Evolutionary conservation across 2,113 vertebrate genomes (phyloP).

Genomic region (Neolamprologus variostigma): DNA sequence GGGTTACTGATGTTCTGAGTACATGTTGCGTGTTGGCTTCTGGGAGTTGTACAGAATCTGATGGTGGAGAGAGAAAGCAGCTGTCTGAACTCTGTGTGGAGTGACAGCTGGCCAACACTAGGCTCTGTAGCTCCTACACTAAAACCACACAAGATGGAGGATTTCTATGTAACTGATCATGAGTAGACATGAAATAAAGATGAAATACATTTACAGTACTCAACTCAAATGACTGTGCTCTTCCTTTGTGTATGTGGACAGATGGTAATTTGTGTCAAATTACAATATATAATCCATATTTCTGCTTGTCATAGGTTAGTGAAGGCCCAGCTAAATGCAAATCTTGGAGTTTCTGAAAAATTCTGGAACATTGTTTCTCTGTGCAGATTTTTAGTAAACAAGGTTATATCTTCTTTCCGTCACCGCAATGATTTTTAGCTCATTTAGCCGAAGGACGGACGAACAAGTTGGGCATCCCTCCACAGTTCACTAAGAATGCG

Average conservation of each 20-base stretch:
- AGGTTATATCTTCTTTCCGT: not conserved
- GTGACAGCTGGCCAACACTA: conserved; percentile 17
- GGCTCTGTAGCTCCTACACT: conserved; percentile 45
- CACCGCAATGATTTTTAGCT: not conserved
- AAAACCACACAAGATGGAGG: conserved; percentile 54
- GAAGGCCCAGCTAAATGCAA: not conserved
- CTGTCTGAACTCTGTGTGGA: conserved; percentile 26
- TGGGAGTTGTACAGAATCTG: conserved; percentile 11
- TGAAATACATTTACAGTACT: conserved; percentile 62
- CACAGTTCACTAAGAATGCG: not conserved
- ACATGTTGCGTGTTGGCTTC: conserved; percentile 23
- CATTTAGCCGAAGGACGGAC: not conserved
- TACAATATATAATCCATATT: not conserved
- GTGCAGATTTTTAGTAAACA: not conserved
- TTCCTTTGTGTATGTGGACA: not conserved
- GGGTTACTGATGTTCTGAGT: conserved; percentile 23
- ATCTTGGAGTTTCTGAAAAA: not conserved
- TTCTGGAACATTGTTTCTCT: not conserved
- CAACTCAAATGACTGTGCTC: conserved; percentile 9
- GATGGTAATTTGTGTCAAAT: not conserved
- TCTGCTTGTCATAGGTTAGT: not conserved
- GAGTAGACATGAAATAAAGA: conserved; percentile 68
- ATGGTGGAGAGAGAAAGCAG: conserved; percentile 37
- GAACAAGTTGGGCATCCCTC: not conserved
- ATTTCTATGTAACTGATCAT: conserved; percentile 63